Evolutionary conservation across 2,888 invertebrate species (phyloP), one percentile per base, ranked within the genome.

Genomic region (Thysanoteuthis rhombus): DNA sequence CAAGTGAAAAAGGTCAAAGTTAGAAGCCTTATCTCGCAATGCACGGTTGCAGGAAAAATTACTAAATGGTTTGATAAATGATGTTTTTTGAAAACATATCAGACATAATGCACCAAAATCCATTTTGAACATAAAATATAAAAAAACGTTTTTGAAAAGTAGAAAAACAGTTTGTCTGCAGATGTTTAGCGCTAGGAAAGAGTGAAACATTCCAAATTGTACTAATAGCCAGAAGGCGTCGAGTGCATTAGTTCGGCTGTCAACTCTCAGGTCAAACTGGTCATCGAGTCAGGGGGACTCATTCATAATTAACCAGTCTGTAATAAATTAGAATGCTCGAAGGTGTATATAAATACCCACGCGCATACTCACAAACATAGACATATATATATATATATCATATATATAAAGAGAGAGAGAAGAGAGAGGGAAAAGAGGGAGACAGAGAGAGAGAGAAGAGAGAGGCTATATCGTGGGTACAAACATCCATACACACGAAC

Each of bases 201-300:
- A n/a, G n/a, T 16, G 75, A 75, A 28, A 75, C n/a, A 36, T 36
- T 75, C 75, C 19, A 75, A 75, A 75, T 75, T n/a, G 75, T 75
- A n/a, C 75, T 75, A 75, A 75, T 75, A 75, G 75, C 75, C 75
- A 75, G 75, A 75, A 75, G 75, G 75, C 75, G 75, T 75, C 75
- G 75, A 75, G 75, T 75, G 75, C 75, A 75, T 75, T 75, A 75
- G 75, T 75, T 75, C 36, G 75, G 75, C 75, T 75, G 75, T 75
- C 75, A 75, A 75, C n/a, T 36, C 75, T 75, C 8, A 75, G 75
- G 75, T 75, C 75, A 75, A 75, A 75, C 16, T n/a, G 75, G 75
- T 75, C 75, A 75, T 75, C n/a, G 75, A 75, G 75, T 75, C 75
- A 36, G 75, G 36, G 75, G n/a, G 36, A 75, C 75, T 36, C 75